phyloP scores from a whole-genome alignment of 1,140 invertebrate species.

The Choristoneura fumiferana region DNA sequence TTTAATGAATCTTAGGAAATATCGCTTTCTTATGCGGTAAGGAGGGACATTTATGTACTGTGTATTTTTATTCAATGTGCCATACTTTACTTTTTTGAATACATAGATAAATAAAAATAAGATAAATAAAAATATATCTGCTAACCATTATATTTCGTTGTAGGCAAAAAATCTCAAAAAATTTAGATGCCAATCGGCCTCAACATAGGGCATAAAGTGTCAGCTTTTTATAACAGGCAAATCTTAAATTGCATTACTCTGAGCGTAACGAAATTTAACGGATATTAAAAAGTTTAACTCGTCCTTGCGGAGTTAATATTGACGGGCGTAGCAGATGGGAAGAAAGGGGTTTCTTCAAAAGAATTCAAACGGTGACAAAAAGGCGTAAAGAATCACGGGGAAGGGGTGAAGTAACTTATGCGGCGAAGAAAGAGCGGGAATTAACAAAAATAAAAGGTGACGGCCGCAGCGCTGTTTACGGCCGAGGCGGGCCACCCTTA shows the following conservation, averaged over 20 bases:
- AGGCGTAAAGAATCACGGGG: conserved; percentile 75
- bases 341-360: conserved; percentile 73
- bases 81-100: background rate
- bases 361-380: conserved; percentile 76
- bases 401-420: conserved; percentile 76
- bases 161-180: no score
- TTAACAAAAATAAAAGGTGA: conserved; percentile 79
- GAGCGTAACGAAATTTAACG: conserved; percentile 75
- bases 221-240: conserved; percentile 38
- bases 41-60: conserved; percentile 6
- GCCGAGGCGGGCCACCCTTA: conserved; percentile 65
- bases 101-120: background rate
- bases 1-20: conserved; percentile 73
- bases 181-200: background rate
- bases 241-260: conserved; percentile 61
- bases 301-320: conserved; percentile 75
- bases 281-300: conserved; percentile 78
- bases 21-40: conserved; percentile 41
- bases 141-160: no score
- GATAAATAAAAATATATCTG: background rate
- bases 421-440: conserved; percentile 74
- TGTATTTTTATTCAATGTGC: background rate
- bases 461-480: conserved; percentile 71
- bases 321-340: conserved; percentile 77
- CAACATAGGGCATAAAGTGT: background rate